These are phyloP conservation scores for Chouioia cunea DNA, from an alignment of 2,888 invertebrate genomes.

Conservation along the genomic window DNA sequence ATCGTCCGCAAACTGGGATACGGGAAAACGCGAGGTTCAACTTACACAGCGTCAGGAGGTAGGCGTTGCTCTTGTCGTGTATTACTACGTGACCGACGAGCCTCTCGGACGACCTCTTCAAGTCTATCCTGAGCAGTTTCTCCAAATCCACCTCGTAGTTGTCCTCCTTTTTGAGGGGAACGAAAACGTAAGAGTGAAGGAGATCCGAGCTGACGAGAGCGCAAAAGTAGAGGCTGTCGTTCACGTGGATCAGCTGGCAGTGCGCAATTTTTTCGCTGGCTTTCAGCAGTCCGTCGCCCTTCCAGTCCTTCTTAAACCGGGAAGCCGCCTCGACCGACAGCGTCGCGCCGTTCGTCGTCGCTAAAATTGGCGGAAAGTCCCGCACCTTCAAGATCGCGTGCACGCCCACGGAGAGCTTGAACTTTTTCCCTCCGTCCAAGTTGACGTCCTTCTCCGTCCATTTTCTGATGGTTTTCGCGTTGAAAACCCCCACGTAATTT, in stretches of 20 bases:
- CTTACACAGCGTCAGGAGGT: constrained; percentile 75
- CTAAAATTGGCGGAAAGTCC: constrained; percentile 71
- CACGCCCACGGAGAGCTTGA: constrained; percentile 75
- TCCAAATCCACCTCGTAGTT: constrained; percentile 53
- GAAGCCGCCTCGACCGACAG: no score
- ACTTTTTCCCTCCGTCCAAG: constrained; percentile 78
- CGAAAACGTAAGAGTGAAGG: constrained; percentile 58
- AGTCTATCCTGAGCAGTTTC: constrained; percentile 64
- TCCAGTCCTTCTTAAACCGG: no score
- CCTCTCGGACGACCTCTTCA: constrained; percentile 67
- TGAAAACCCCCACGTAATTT: constrained; percentile 78
- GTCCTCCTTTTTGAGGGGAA: constrained; percentile 55
- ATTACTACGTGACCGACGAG: constrained; percentile 72
- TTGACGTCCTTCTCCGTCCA: constrained; percentile 75
- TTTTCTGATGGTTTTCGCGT: constrained; percentile 74
- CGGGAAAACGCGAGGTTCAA: constrained; percentile 52
- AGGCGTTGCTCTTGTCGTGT: constrained; percentile 68
- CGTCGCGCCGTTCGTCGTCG: constrained; percentile 83
- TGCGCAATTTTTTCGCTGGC: constrained; percentile 51
- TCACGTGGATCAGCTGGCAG: constrained; percentile 42
- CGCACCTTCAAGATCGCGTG: constrained; percentile 71
- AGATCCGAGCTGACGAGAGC: constrained; percentile 59
- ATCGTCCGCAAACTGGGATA: constrained; percentile 12
- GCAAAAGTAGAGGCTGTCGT: constrained; percentile 59
- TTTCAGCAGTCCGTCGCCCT: no score